These are phyloP conservation scores for Ciconia nigra DNA, from an alignment of 2,797 vertebrate species.

Conservation along the genomic window DNA sequence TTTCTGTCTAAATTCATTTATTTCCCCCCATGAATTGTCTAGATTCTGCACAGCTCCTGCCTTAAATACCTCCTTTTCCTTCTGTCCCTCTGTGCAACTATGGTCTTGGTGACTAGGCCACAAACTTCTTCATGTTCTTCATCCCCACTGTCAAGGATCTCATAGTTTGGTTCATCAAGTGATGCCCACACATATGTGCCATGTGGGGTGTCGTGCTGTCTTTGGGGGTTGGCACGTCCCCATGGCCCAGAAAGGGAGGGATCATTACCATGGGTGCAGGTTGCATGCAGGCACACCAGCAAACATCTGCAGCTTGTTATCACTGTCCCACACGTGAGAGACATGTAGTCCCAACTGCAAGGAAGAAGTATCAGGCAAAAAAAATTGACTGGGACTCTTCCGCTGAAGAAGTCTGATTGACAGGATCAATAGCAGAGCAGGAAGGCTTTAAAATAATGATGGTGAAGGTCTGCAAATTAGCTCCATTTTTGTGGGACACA, in stretches of 20 bases:
- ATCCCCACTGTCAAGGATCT: neutral
- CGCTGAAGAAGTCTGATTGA: neutral
- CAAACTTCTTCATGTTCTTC: neutral
- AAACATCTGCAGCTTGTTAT: neutral
- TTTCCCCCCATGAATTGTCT: neutral
- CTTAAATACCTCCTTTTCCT: neutral
- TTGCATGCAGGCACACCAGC: neutral
- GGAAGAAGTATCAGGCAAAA: neutral
- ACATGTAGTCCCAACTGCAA: fast-evolving
- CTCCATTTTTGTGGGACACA: neutral
- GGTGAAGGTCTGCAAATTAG: neutral
- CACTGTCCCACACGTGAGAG: fast-evolving
- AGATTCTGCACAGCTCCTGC: neutral
- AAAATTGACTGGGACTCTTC: neutral
- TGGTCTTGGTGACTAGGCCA: no score
- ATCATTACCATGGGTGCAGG: fast-evolving
- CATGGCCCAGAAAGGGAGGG: neutral
- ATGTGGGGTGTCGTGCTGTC: fast-evolving
- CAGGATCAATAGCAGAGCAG: neutral
- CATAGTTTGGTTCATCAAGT: neutral
- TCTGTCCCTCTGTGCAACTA: no score
- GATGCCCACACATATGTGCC: neutral
- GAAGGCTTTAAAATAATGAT: neutral
- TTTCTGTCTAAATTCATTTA: neutral
- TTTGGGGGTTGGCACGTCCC: neutral